phyloP scores from a whole-genome alignment of 2,113 vertebrate species.

The Sorex fumeus region DNA sequence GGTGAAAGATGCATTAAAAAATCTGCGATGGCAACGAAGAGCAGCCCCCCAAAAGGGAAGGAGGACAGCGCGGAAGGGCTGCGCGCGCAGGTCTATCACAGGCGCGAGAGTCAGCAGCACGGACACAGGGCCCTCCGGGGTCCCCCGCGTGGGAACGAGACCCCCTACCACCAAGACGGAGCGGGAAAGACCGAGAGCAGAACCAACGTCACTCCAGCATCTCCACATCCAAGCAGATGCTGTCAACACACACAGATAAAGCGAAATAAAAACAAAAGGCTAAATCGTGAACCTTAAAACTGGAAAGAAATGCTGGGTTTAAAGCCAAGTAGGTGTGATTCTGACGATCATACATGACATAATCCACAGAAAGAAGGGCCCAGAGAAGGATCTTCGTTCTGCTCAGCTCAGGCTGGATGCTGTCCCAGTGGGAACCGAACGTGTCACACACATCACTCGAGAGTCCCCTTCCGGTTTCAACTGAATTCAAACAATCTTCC shows the following conservation, averaged over 20 bases:
- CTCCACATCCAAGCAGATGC: slow-evolving; percentile 66
- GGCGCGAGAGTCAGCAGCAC: slow-evolving; percentile 80
- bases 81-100: slow-evolving; percentile 78
- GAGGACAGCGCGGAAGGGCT: slow-evolving; percentile 35
- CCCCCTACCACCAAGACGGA: slow-evolving; percentile 52
- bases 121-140: not conserved
- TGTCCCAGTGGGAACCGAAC: slow-evolving; percentile 78
- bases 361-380: slow-evolving; percentile 70
- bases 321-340: slow-evolving; percentile 83
- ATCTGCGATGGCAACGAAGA: slow-evolving; percentile 66
- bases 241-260: slow-evolving; percentile 56
- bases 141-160: slow-evolving; percentile 53
- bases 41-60: not conserved
- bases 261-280: slow-evolving; percentile 73
- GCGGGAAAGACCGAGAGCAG: not conserved
- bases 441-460: slow-evolving; percentile 81
- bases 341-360: slow-evolving; percentile 78
- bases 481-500: slow-evolving; percentile 87
- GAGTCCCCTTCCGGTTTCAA: slow-evolving; percentile 83
- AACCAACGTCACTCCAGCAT: slow-evolving; percentile 62
- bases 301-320: slow-evolving; percentile 80
- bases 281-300: slow-evolving; percentile 69
- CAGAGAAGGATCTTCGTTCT: slow-evolving; percentile 70
- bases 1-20: slow-evolving; percentile 73
- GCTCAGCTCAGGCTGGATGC: slow-evolving; percentile 75